Percentiles rank a stretch among this genome's conserved stretches.
These are phyloP conservation scores for Kradibia gibbosae DNA, from an alignment of 1,140 invertebrate species.

Conservation along the genomic window DNA sequence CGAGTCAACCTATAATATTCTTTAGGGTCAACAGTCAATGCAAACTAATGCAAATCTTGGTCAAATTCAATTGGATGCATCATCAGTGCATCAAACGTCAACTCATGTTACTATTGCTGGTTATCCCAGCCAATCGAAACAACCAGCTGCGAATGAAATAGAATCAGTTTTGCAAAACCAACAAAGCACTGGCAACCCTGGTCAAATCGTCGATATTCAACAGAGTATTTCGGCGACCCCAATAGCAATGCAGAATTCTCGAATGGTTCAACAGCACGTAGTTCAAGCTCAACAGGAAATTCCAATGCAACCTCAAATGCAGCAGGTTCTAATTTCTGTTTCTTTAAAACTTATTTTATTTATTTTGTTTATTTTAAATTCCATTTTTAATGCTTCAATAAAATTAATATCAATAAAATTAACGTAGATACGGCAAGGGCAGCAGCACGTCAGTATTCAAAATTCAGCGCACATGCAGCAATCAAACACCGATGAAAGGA, in stretches of 20 bases:
- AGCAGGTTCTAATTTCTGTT: slow-evolving; percentile 46
- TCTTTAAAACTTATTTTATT: slow-evolving; percentile 4
- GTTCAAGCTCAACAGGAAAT: slow-evolving; percentile 52
- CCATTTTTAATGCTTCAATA: not conserved
- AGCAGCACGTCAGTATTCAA: slow-evolving; percentile 58
- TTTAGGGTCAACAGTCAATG: slow-evolving; percentile 24
- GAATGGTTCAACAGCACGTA: slow-evolving; percentile 46
- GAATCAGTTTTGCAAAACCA: slow-evolving; percentile 51
- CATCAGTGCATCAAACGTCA: slow-evolving; percentile 35
- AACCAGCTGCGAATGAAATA: slow-evolving; percentile 18
- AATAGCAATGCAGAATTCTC: slow-evolving; percentile 41
- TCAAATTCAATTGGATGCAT: slow-evolving; percentile 49
- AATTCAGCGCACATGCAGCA: slow-evolving; percentile 59
- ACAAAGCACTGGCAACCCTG: not conserved
- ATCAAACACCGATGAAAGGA: slow-evolving; percentile 62
- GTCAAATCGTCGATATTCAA: slow-evolving; percentile 35
- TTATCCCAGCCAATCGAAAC: slow-evolving; percentile 32
- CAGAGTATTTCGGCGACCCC: slow-evolving; percentile 45
- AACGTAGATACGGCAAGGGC: slow-evolving; percentile 43
- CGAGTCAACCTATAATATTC: not conserved
- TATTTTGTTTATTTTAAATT: not conserved
- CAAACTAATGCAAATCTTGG: slow-evolving; percentile 51
- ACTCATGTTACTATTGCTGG: slow-evolving; percentile 34
- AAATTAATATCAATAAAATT: not conserved
- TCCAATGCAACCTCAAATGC: slow-evolving; percentile 53